A percentile compares a stretch with the other conserved stretches of the same genome.
Conservation (phyloP, 2,888 invertebrate species). For the Arctia plantaginis region DNA sequence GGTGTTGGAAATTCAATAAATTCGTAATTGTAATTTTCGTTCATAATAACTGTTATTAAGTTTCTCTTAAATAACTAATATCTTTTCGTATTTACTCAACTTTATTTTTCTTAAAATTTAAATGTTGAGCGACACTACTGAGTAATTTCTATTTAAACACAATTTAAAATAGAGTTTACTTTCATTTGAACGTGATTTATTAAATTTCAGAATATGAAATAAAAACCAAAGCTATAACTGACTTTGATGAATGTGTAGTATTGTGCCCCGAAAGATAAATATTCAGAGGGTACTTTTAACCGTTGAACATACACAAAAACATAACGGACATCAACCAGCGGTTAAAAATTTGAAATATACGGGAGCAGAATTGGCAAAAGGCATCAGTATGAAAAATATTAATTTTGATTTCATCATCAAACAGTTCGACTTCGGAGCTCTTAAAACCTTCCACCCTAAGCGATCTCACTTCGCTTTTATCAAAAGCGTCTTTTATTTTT, state of each 20-base stretch:
- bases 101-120: too few species aligned
- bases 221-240: constrained; percentile 15
- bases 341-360: constrained; percentile 19
- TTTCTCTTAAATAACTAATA: too few species aligned
- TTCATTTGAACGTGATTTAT: not conserved
- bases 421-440: too few species aligned
- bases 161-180: not conserved
- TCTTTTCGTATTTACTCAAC: not conserved
- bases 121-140: too few species aligned
- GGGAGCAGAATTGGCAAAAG: not conserved
- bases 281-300: constrained; percentile 26
- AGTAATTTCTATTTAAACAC: constrained; percentile 3
- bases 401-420: not conserved
- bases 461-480: too few species aligned
- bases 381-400: not conserved
- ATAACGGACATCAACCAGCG: constrained; percentile 29
- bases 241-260: constrained; percentile 46
- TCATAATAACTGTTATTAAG: not conserved
- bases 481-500: too few species aligned
- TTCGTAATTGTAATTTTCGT: not conserved
- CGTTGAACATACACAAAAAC: constrained; percentile 26
- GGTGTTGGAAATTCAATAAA: not conserved
- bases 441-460: too few species aligned
- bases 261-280: constrained; percentile 39
- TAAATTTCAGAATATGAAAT: constrained; percentile 21